These are phyloP conservation scores for Nothoprocta perdicaria DNA, from an alignment of 2,113 vertebrate species.

Conservation along the genomic window DNA sequence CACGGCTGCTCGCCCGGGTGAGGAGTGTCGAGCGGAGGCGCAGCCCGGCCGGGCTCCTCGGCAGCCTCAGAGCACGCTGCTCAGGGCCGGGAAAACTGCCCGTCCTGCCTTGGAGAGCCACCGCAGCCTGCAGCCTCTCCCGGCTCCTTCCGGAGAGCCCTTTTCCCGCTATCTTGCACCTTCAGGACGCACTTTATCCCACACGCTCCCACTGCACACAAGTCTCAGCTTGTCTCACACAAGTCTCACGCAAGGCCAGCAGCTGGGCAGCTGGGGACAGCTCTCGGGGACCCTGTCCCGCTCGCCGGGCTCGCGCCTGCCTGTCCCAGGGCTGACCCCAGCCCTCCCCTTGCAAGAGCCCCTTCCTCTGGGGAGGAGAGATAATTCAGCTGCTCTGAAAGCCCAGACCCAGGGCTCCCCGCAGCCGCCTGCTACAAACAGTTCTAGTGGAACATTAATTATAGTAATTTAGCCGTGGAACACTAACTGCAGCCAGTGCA, in stretches of 20 bases:
- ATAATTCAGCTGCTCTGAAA: slow-evolving; percentile 38
- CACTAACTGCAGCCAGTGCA: slow-evolving; percentile 72
- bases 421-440: slow-evolving; percentile 62
- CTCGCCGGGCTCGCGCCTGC: neutral
- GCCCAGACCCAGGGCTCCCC: slow-evolving; percentile 30
- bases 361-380: slow-evolving; percentile 33
- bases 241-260: too few species aligned
- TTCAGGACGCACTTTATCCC: neutral
- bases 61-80: too few species aligned
- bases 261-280: too few species aligned
- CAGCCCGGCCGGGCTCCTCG: too few species aligned
- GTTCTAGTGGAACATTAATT: slow-evolving; percentile 73
- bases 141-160: neutral
- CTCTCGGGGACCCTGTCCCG: neutral
- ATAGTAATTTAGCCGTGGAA: slow-evolving; percentile 72
- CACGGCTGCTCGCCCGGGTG: too few species aligned
- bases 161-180: neutral
- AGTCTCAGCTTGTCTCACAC: too few species aligned
- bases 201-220: neutral
- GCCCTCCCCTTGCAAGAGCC: neutral
- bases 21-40: too few species aligned
- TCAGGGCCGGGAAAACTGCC: too few species aligned
- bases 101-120: too few species aligned
- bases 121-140: too few species aligned
- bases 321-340: slow-evolving; percentile 14